Base-by-base conservation (phyloP, 2,113 vertebrate genomes). In the Nestor notabilis region DNA sequence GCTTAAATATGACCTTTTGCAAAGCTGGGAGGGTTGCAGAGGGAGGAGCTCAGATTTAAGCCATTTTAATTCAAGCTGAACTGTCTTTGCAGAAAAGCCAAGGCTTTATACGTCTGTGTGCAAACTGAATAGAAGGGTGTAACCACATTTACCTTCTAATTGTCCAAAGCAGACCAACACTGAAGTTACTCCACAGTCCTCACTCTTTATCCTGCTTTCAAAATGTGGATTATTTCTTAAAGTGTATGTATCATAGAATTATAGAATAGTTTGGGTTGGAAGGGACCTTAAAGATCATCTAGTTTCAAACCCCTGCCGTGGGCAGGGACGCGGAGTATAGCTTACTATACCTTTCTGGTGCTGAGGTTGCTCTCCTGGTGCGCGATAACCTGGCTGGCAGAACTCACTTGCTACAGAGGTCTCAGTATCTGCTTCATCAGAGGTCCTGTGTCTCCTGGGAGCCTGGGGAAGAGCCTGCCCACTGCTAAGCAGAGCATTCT, bases 271-370 rank as follows among this genome's bases (percentile, higher is more conserved):
- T 58, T 10, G 6, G 33, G 13, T 24, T 58, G 56, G 33, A 58
- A 58, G 6, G 13, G 56, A 35, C 13, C 33, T 58, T 16, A 35
- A 21, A 58, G 21, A 21, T 24, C 56, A 58, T 35, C 13, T 35
- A 58, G 56, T 58, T 35, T 24, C 33, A 35, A 58, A 10, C 33
- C 56, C 33, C 20, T 58, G 20, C 33, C 33, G n/a, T 58, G 20
- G 20, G 56, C 56, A 35, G 33, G n/a, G 33, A 58, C 33, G 24
- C 21, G 6, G 13, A 58, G 2, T 13, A 41, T 3, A 39, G n/a
- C n/a, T 52, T 58, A 21, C 72, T 35, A 2, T 95, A 97, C 97
- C 97, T 95, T 81, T 86, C 41, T 60, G 72, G 11, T 1, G 58
- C 23, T 44, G 71, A 52, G 27, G 46, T 12, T 41, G 19, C 53